phyloP scores from a whole-genome alignment of 2,113 vertebrate genomes.

The Euleptes europaea region DNA sequence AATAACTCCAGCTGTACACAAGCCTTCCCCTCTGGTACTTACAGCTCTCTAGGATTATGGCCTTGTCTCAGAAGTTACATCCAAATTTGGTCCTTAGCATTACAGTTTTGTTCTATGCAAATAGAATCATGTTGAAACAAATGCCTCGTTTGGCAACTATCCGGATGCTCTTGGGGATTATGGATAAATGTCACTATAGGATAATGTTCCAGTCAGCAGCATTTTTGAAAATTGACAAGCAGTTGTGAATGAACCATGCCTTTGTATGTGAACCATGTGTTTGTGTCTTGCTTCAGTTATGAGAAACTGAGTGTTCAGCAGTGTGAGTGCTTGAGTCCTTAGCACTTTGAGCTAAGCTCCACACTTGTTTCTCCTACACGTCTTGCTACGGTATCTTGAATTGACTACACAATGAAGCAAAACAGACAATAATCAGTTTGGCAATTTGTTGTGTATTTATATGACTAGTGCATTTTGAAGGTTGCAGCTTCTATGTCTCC shows the following conservation, averaged over 20 bases:
- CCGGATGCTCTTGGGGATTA: background rate
- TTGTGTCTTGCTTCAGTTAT: background rate
- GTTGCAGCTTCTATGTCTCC: background rate
- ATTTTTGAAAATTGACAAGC: too few species aligned
- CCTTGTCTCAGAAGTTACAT: too few species aligned
- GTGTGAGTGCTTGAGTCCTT: background rate
- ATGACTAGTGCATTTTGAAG: background rate
- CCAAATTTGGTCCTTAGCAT: too few species aligned
- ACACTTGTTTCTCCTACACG: background rate
- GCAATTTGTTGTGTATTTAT: background rate
- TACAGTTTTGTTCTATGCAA: too few species aligned
- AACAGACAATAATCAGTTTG: background rate
- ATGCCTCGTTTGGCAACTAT: background rate
- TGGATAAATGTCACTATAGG: background rate
- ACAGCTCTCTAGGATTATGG: too few species aligned
- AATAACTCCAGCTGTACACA: background rate
- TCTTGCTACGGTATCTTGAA: background rate
- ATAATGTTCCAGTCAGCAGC: too few species aligned
- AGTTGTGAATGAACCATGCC: too few species aligned
- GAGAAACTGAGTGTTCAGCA: background rate
- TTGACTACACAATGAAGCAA: too few species aligned
- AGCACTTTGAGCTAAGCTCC: background rate
- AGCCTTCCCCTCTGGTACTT: too few species aligned
- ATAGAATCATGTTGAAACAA: background rate
- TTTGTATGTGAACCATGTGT: too few species aligned